phyloP scores from a whole-genome alignment of 2,888 invertebrate genomes.

The Tetragonula carbonaria region DNA sequence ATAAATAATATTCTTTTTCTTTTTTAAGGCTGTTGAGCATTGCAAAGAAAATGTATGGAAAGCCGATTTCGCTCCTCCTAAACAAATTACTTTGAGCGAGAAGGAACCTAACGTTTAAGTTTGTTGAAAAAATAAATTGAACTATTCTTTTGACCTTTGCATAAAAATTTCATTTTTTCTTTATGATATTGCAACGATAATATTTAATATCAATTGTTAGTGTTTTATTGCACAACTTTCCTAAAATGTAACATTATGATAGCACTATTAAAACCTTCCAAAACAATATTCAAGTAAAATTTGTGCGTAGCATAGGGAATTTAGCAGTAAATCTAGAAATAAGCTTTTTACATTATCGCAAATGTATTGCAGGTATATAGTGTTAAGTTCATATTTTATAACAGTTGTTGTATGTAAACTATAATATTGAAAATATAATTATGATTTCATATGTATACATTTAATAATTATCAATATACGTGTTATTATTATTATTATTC shows the following conservation, averaged over 20 bases:
- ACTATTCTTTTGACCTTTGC: conserved; percentile 1
- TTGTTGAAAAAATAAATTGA: conserved; percentile 17
- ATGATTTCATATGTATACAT: conserved; percentile 34
- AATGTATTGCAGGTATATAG: conserved; percentile 5
- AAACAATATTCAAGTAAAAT: conserved; percentile 38
- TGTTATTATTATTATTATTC: conserved; percentile 15
- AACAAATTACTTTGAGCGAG: conserved; percentile 31
- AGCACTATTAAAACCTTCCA: conserved; percentile 36
- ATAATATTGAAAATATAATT: conserved; percentile 37
- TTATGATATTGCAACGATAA: conserved; percentile 19
- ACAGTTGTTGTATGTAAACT: conserved; percentile 47
- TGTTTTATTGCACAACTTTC: conserved; percentile 21
- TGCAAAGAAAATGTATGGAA: conserved; percentile 83
- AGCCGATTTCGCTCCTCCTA: conserved; percentile 66
- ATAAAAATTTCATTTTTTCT: conserved; percentile 36
- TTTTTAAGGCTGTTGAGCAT: conserved; percentile 80
- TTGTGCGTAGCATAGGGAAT: conserved; percentile 21
- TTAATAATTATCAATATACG: conserved; percentile 33
- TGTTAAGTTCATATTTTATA: conserved; percentile 54
- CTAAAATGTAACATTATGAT: conserved; percentile 32
- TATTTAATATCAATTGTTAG: conserved; percentile 36
- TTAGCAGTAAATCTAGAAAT: conserved; percentile 13
- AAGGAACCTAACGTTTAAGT: conserved; percentile 27
- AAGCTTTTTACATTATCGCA: conserved; percentile 37
- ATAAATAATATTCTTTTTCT: conserved; percentile 36